phyloP scores from a whole-genome alignment of 1,140 invertebrate species.

The Dermatophagoides farinae region DNA sequence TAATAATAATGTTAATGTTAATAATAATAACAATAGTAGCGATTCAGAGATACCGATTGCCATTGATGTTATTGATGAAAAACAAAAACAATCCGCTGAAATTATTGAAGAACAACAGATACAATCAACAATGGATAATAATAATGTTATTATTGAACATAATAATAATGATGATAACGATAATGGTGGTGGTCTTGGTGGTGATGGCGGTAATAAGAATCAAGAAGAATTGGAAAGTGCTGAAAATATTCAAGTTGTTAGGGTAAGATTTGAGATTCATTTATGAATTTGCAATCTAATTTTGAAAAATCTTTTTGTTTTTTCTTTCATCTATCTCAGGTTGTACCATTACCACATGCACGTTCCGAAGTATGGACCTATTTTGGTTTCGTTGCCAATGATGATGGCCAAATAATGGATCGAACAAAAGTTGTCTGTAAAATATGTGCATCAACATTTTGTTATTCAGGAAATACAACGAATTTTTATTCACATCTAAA shows the following conservation, averaged over 20 bases:
- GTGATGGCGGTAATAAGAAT: neutral
- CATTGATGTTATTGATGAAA: neutral
- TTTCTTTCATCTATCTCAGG: too few species aligned
- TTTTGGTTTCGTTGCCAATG: conserved; percentile 17
- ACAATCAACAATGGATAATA: neutral
- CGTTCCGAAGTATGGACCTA: conserved; percentile 16
- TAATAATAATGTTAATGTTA: neutral
- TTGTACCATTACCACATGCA: conserved; percentile 16
- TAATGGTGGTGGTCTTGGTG: neutral
- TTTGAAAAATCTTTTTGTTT: neutral
- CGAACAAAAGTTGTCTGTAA: conserved; percentile 15
- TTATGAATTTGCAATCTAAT: neutral
- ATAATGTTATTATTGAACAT: neutral
- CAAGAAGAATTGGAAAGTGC: neutral
- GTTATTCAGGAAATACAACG: conserved; percentile 17
- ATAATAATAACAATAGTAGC: neutral
- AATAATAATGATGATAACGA: neutral
- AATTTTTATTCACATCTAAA: conserved; percentile 20
- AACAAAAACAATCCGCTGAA: neutral
- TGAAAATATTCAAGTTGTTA: neutral
- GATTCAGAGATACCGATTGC: neutral
- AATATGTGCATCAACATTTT: conserved; percentile 13
- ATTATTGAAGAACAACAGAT: neutral
- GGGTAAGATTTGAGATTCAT: neutral
- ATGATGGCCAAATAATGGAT: conserved; percentile 16